Evolutionary conservation across 2,888 invertebrate genomes (phyloP), one percentile per base, ranked within the genome.

Genomic region (Phalera bucephala): DNA sequence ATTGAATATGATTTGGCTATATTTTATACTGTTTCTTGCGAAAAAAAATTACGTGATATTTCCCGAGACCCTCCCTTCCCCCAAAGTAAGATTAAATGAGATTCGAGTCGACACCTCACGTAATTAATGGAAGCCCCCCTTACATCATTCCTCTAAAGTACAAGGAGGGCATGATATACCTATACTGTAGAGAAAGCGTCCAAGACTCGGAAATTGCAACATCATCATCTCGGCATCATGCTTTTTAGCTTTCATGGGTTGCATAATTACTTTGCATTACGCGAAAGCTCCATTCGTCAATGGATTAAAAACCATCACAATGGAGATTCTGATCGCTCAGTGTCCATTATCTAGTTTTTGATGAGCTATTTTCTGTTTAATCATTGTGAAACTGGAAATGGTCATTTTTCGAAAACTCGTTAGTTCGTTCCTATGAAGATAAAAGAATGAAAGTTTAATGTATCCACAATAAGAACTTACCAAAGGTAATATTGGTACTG

Each of bases 301-400:
- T 15, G 39, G 47, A 53, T 62, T 50, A 17, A 52, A 53, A 45
- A 55, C 53, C 62, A 64, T 33, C 42, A 58, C 59, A 62, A 62
- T 64, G 40, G 43, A 30, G 9, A 20, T 27, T 52, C 48, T 40
- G 44, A 48, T 48, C 42, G 48, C 46, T 55, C 40, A 44, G 25
- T 19, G 35, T 25, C 26, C 14, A 36, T 33, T 36, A 41, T 39
- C 26, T 14, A 35, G 5, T 37, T 36, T 33, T 44, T 25, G 31
- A 36, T 33, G 33, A 1, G 22, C 28, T 36, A 27, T 19, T 48
- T 56, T 51, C 55, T 45, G 17, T 27, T 36, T 12, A 38, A 36
- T 45, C 35, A 34, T 12, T 26, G 29, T 28, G 26, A 30, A 39
- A 34, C 36, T 41, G 27, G 23, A 40, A 29, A 45, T 28, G 34